Evolutionary conservation across 2,797 vertebrate species (phyloP), one percentile per base, ranked within the genome.

Genomic region (Rallus crepitans): DNA sequence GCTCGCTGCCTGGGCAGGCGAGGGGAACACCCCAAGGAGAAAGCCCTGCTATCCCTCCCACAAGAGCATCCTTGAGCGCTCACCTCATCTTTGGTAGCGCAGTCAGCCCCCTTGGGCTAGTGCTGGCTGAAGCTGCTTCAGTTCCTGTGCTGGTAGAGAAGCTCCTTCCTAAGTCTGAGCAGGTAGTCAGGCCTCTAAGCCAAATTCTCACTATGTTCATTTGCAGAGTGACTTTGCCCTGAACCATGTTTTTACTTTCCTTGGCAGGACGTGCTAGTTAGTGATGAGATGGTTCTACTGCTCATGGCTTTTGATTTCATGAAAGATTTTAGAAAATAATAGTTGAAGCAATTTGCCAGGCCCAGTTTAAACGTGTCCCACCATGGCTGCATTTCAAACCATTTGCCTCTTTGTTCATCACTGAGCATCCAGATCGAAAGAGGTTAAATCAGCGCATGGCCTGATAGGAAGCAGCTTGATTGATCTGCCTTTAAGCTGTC

Each of bases 1-100:
- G 23, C n/a, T 85, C 5, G 2, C 20, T 65, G 71, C 80, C 11
- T 82, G 56, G 52, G 39, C 45, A 9, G 11, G 14, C 5, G 1
- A 2, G n/a, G 57, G 17, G 30, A 70, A 9, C 45, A 12, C 31
- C 19, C 4, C 0, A 0, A 16, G 16, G n/a, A 84, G 37, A 61
- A 39, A 37, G 55, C 24, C 25, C 60, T 72, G 53, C 77, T 61
- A 30, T 23, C 35, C 42, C 61, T 66, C 39, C 42, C 0, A 42
- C 14, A 6, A 42, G 42, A 42, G 42, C 42, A 42, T 76, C 55
- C 31, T 15, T 42, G 48, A 47, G 35, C 71, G 61, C 35, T 68
- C 47, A 2, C 7, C 1, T 20, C 52, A 4, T 15, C 52, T 71
- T 27, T 16, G 63, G 2, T 68, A 53, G 40, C 66, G 40, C 56